phyloP scores from a whole-genome alignment of 2,113 vertebrate genomes.

The Carlito syrichta region DNA sequence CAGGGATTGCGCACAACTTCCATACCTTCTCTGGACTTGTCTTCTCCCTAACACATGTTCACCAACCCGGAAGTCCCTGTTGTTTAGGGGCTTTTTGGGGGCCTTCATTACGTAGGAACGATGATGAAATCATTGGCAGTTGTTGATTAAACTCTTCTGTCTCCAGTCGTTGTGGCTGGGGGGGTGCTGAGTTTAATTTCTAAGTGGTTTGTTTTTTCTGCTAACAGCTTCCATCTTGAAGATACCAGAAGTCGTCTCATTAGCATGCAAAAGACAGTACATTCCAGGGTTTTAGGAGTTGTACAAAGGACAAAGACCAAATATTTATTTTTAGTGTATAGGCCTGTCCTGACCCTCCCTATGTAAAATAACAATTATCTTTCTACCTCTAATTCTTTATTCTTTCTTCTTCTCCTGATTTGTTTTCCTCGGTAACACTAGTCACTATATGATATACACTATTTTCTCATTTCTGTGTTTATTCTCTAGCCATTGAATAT shows the following conservation, averaged over 20 bases:
- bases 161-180: background rate
- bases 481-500: background rate
- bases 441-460: background rate
- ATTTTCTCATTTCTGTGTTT: background rate
- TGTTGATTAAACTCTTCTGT: background rate
- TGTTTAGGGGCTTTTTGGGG: background rate
- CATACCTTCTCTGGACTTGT: background rate
- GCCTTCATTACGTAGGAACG: rapidly evolving
- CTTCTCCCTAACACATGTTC: background rate
- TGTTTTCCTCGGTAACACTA: background rate
- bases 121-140: background rate
- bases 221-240: background rate
- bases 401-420: background rate
- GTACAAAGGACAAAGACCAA: background rate
- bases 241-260: background rate
- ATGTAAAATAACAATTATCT: background rate
- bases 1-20: too few species aligned
- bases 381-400: background rate
- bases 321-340: background rate
- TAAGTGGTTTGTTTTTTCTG: background rate
- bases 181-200: background rate
- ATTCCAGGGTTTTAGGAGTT: background rate
- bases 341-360: background rate
- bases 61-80: background rate
- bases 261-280: background rate